phyloP scores from a whole-genome alignment of 37 sponge, comb jelly and placozoan species.

The Cladorhizidae sp. region DNA sequence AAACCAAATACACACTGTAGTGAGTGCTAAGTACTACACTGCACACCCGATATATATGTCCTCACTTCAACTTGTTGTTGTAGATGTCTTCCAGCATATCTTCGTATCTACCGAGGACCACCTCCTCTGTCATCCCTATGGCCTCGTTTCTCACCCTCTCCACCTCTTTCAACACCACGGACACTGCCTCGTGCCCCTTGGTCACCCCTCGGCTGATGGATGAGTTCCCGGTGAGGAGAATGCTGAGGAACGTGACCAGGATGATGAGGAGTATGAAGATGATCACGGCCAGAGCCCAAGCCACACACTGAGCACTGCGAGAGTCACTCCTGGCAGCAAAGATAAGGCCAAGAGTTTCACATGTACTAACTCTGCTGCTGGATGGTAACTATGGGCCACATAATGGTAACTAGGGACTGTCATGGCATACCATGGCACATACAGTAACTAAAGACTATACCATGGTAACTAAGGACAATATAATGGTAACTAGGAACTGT shows the following conservation, averaged over 20 bases:
- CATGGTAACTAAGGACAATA: no score
- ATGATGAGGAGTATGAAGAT: conserved; percentile 12
- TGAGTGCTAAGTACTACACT: neutral
- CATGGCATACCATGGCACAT: no score
- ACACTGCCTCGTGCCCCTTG: conserved; percentile 7
- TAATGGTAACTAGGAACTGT: no score
- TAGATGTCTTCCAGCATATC: neutral
- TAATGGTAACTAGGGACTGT: neutral
- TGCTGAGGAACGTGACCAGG: conserved; percentile 28
- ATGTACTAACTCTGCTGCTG: neutral
- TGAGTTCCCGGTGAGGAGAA: conserved; percentile 46
- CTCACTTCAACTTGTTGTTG: neutral
- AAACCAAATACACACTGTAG: neutral
- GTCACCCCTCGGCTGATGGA: conserved; percentile 36
- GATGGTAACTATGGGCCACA: neutral
- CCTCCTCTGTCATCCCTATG: neutral
- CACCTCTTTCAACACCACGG: conserved; percentile 15
- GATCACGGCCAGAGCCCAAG: conserved; percentile 25
- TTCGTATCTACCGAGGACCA: neutral
- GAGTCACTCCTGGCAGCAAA: conserved; percentile 25
- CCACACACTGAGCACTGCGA: conserved; percentile 10
- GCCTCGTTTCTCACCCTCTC: conserved; percentile 7
- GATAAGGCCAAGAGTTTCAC: neutral
- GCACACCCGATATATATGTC: neutral
- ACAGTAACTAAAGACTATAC: no score